Conservation (phyloP, 2,888 invertebrate genomes). For the Dorcus parallelipipedus region DNA sequence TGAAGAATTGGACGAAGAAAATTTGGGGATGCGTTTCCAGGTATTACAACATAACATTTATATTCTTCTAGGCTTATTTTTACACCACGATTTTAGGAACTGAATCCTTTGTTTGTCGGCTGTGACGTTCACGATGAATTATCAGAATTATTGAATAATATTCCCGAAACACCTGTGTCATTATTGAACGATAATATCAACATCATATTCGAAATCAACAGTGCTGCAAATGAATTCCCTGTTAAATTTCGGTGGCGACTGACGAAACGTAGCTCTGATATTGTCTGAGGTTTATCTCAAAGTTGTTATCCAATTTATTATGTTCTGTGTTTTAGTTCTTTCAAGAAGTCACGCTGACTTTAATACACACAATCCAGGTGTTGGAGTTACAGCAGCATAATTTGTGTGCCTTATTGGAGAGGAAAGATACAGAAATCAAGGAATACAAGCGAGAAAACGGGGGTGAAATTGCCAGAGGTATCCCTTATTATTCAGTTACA, state of each 20-base stretch:
- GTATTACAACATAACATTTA: not conserved
- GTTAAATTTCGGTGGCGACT: not conserved
- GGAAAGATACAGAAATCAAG: conserved; percentile 57
- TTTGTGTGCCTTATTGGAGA: conserved; percentile 47
- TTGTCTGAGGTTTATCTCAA: not conserved
- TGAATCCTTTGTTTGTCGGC: not conserved
- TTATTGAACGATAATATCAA: not conserved
- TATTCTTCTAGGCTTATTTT: no score
- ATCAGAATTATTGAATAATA: not conserved
- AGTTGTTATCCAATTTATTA: not conserved
- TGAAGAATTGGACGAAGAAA: not conserved
- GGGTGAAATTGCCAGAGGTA: conserved; percentile 49
- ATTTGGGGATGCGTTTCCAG: not conserved
- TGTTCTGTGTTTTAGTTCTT: conserved; percentile 35
- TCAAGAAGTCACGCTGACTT: conserved; percentile 40
- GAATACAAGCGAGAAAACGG: conserved; percentile 54
- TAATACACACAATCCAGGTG: conserved; percentile 49
- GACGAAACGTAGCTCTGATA: not conserved
- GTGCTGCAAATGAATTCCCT: not conserved
- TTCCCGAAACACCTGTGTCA: not conserved
- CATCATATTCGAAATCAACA: not conserved
- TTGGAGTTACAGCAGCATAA: conserved; percentile 50
- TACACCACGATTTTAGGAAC: not conserved
- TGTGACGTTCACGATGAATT: not conserved
- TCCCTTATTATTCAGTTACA: not conserved